Evolutionary conservation across 2,113 vertebrate genomes (phyloP).

Genomic region (Gallinago undulata): DNA sequence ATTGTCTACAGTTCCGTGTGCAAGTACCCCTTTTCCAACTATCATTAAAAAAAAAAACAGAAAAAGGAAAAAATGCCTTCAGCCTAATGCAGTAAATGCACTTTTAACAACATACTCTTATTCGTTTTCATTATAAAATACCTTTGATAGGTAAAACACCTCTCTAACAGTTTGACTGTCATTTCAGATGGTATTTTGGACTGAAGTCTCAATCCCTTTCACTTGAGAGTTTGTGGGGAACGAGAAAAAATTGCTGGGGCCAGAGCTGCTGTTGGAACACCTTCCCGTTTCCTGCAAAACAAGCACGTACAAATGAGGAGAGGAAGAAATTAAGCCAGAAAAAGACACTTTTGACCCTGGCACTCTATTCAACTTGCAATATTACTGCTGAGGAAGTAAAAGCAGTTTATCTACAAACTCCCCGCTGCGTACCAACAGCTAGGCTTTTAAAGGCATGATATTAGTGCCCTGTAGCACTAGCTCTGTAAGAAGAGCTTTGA

Average conservation of each 20-base stretch:
- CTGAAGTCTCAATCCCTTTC: background rate
- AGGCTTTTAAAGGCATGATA: background rate
- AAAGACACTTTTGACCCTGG: background rate
- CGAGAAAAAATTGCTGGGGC: background rate
- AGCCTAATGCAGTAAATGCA: accelerated
- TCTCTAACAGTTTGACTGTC: background rate
- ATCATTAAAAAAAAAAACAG: background rate
- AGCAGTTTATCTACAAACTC: background rate
- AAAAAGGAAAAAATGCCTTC: background rate
- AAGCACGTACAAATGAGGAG: background rate
- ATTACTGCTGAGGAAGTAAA: background rate
- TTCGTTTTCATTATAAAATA: background rate
- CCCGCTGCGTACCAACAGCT: background rate
- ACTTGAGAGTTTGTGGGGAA: background rate
- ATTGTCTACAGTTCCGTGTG: background rate
- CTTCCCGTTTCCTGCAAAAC: background rate
- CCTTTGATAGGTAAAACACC: background rate
- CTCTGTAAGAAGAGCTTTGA: background rate
- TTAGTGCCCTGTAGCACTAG: background rate
- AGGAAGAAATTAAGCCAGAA: background rate
- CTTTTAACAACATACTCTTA: background rate
- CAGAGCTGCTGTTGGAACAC: background rate
- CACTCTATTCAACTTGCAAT: background rate
- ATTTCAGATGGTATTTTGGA: background rate
- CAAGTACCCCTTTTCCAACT: background rate